These are phyloP conservation scores for Druon quercuslanigerum DNA, from an alignment of 1,140 invertebrate species.

Conservation along the genomic window DNA sequence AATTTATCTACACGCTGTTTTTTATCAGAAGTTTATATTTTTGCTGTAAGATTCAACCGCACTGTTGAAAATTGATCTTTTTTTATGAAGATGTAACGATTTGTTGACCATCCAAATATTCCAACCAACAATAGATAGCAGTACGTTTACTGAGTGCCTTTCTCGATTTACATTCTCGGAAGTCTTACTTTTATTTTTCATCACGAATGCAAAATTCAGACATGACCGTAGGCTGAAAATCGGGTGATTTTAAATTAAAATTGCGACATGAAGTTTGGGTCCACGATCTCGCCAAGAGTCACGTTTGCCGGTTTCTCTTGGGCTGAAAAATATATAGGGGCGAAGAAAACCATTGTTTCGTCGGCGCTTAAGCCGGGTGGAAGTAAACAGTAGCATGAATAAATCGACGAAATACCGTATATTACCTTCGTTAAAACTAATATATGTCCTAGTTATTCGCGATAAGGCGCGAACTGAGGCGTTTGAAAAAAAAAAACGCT, in stretches of 20 bases:
- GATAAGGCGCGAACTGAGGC: constrained; percentile 25
- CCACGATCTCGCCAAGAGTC: neutral
- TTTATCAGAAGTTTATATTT: too few relatives aligned
- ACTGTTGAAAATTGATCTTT: too few relatives aligned
- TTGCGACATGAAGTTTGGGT: constrained; percentile 20
- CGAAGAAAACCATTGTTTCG: constrained; percentile 29
- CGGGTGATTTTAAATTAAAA: constrained; percentile 28
- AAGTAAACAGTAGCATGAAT: constrained; percentile 23
- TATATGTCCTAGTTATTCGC: constrained; percentile 18
- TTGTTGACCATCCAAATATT: too few relatives aligned
- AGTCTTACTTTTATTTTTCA: neutral
- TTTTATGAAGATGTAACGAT: too few relatives aligned
- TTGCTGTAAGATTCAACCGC: too few relatives aligned
- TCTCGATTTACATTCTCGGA: too few relatives aligned
- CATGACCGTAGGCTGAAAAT: neutral
- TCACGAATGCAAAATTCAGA: neutral
- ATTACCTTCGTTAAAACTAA: constrained; percentile 31
- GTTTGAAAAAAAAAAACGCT: constrained; percentile 9
- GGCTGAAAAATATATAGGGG: constrained; percentile 20
- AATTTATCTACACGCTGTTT: too few relatives aligned
- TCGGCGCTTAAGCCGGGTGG: constrained; percentile 24
- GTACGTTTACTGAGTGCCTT: too few relatives aligned
- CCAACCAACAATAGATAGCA: too few relatives aligned
- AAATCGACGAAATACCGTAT: constrained; percentile 30
- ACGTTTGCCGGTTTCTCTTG: constrained; percentile 24